Evolutionary conservation across 2,113 vertebrate genomes (phyloP).

Genomic region (Haliaeetus leucogaster): DNA sequence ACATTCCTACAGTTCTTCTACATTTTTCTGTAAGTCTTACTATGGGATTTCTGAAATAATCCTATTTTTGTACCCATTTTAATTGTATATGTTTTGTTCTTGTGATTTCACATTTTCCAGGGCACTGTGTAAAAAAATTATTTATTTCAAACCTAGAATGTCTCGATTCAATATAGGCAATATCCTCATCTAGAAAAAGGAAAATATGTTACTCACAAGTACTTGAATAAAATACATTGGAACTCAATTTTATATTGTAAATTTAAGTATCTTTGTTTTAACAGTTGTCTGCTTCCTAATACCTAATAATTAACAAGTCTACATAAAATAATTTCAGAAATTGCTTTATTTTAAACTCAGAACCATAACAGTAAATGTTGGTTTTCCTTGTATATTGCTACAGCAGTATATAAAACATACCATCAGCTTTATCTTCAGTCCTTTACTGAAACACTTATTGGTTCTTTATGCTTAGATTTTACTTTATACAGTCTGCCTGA

Average conservation of each 20-base stretch:
- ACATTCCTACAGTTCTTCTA: background rate
- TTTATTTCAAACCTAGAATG: background rate
- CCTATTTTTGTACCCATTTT: background rate
- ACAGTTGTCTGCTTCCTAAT: background rate
- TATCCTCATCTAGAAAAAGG: background rate
- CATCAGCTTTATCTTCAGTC: background rate
- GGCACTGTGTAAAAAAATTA: background rate
- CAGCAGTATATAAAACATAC: background rate
- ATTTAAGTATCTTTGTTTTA: background rate
- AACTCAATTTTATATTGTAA: background rate
- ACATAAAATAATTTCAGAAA: background rate
- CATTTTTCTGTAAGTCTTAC: background rate
- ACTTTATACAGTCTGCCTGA: background rate
- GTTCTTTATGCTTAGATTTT: background rate
- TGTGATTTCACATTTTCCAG: background rate
- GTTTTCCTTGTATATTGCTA: background rate
- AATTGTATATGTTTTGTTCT: background rate
- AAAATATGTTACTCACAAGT: background rate
- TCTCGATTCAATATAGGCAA: background rate
- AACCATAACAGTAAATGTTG: background rate
- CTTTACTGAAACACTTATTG: background rate
- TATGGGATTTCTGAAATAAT: background rate
- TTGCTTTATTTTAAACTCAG: background rate
- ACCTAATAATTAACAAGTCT: background rate
- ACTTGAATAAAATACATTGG: background rate